Evolutionary conservation across 2,888 invertebrate genomes (phyloP).

Genomic region (Erebia palarica): DNA sequence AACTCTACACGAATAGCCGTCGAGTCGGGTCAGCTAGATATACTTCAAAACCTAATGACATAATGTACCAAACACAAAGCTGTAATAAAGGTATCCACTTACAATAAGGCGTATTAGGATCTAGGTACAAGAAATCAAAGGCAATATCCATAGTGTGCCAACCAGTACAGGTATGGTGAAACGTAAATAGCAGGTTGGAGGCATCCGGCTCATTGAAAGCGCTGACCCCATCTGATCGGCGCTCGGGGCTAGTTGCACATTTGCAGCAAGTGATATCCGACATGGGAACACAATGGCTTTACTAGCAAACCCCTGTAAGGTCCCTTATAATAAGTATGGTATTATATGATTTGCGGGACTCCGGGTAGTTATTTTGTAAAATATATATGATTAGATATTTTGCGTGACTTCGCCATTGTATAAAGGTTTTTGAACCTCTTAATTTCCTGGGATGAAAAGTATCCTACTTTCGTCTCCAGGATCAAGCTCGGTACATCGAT

Average conservation of each 20-base stretch:
- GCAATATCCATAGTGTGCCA: slow-evolving; percentile 75
- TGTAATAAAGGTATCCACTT: slow-evolving; percentile 42
- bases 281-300: slow-evolving; percentile 49
- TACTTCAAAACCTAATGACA: neutral
- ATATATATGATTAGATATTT: neutral
- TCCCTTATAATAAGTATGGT: slow-evolving; percentile 42
- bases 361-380: slow-evolving; percentile 1
- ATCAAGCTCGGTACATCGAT: too few species aligned
- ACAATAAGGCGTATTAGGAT: slow-evolving; percentile 49
- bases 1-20: too few species aligned
- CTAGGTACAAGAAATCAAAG: slow-evolving; percentile 61
- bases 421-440: neutral
- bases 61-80: slow-evolving; percentile 4
- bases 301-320: slow-evolving; percentile 44
- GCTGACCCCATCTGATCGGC: slow-evolving; percentile 81
- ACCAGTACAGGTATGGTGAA: slow-evolving; percentile 76
- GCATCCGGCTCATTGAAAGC: slow-evolving; percentile 81
- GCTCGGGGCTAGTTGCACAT: slow-evolving; percentile 64
- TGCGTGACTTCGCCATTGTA: neutral
- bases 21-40: neutral
- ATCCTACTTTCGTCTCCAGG: neutral
- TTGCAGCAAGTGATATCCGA: slow-evolving; percentile 54
- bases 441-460: neutral
- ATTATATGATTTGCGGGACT: slow-evolving; percentile 27
- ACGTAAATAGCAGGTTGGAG: slow-evolving; percentile 79